Base-by-base conservation (phyloP, 2,888 invertebrate species). In the Callimorpha dominula region DNA sequence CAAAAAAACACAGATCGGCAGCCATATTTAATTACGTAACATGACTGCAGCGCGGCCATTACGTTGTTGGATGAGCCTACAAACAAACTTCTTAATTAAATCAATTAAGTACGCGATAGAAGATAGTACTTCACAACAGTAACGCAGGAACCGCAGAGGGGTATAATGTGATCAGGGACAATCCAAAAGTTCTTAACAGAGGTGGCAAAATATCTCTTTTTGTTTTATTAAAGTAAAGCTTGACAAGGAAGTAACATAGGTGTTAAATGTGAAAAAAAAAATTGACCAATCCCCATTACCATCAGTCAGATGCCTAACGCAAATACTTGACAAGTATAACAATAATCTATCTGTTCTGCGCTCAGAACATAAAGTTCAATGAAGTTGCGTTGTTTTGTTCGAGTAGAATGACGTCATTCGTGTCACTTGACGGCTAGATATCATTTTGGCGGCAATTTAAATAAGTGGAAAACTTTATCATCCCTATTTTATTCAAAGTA, bases 21-120 rank as follows among this genome's bases (percentile, higher is more conserved):
- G 64, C 50, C 60, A 60, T 52, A 31, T 67, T 65, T 72, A 68
- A 72, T 72, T 63, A 72, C 54, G 31, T 20, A 68, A 52, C 69
- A 43, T 63, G 52, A 72, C 49, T 60, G 65, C 73, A 65, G 42
- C n/a, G 52, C n/a, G 15, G 12, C 65, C 65, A 73, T 73, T 73
- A 68, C 46, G 40, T 14, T 67, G 68, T 68, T 72, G 42, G 65
- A 73, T 73, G 50, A 65, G 65, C 49, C 69, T 60, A 69, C 68
- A 50, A 50, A 57, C 60, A 65, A 72, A 71, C 68, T 64, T 50
- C 62, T 68, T 73, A 73, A 73, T 73, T 49, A 73, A 73, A 65
- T 73, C 65, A 65, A 69, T 60, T 69, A 69, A 60, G 43, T 67
- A 71, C 70, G 49, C 49, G 65, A 72, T 64, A 52, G 20, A 49